Evolutionary conservation across 2,888 invertebrate genomes (phyloP).

Genomic region (Eupithecia exiguata): DNA sequence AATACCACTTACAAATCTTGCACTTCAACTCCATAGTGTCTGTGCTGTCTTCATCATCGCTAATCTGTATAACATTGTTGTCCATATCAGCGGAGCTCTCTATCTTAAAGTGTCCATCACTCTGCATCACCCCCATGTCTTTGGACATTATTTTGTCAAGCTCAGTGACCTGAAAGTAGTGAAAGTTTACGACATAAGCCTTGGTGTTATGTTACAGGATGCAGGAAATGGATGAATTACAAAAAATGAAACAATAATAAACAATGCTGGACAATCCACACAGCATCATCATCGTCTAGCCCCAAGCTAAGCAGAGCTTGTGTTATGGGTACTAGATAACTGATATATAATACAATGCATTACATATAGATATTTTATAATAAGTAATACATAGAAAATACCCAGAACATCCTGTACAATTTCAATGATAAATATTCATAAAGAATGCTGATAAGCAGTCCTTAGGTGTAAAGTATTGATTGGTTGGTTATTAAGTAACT

Average conservation of each 20-base stretch:
- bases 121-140: conserved; percentile 85
- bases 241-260: background rate
- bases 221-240: background rate
- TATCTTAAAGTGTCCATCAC: conserved; percentile 85
- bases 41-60: conserved; percentile 75
- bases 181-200: background rate
- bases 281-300: too few relatives aligned
- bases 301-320: too few relatives aligned
- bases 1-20: conserved; percentile 70
- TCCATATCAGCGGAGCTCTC: conserved; percentile 62
- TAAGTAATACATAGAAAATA: too few relatives aligned
- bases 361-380: too few relatives aligned
- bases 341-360: too few relatives aligned
- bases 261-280: background rate
- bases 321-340: too few relatives aligned
- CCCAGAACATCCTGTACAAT: too few relatives aligned
- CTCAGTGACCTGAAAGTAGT: conserved; percentile 80
- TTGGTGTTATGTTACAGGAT: background rate
- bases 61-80: conserved; percentile 76
- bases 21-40: conserved; percentile 63
- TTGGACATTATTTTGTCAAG: conserved; percentile 81
- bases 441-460: background rate
- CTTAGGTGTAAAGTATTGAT: background rate
- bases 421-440: background rate
- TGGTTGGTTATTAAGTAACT: background rate